Base-by-base conservation (phyloP, 53 echinoderm and acorn worm species). In the Patiria pectinifera region DNA sequence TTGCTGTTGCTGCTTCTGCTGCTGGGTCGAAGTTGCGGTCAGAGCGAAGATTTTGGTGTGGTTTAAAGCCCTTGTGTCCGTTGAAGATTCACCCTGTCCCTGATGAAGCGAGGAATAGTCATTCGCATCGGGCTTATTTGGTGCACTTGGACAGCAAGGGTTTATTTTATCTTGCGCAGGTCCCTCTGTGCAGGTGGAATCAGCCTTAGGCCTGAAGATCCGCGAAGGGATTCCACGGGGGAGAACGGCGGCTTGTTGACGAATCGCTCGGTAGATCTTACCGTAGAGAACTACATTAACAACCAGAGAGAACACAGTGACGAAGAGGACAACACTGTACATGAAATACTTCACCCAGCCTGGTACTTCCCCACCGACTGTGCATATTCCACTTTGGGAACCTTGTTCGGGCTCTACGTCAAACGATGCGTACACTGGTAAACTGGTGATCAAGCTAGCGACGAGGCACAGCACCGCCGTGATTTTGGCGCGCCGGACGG, bases 371-470 rank as follows among this genome's bases (percentile, higher is more conserved):
- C 6, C 44, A 69, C 46, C 45, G n/a, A 80, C 1, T 11, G 58
- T 59, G 46, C 89, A 89, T 22, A 26, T 47, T 5, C 69, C 60
- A 48, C 80, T 48, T 0, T 48, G 43, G 1, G 43, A 13, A 16
- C 53, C 86, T 48, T 47, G 4, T 62, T 19, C 21, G n/a, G 3
- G 24, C 46, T 71, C 22, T 58, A 89, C 63, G 19, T 45, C 44
- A 63, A 62, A 89, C 7, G 89, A 79, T 45, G 23, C 46, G 58
- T 63, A 89, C 2, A 63, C 89, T 11, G 89, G 80, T 4, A 89
- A 9, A 35, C 35, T 35, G 35, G 35, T 35, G 22, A 43, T 66
- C 18, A 45, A 18, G 13, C 1, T 44, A 89, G 46, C 19, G 80
- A 76, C 21, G 3, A 59, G 58, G 23, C 89, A 89, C 22, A 21